phyloP scores from a whole-genome alignment of 2,113 vertebrate genomes.

The Chlorodrepanis virens region DNA sequence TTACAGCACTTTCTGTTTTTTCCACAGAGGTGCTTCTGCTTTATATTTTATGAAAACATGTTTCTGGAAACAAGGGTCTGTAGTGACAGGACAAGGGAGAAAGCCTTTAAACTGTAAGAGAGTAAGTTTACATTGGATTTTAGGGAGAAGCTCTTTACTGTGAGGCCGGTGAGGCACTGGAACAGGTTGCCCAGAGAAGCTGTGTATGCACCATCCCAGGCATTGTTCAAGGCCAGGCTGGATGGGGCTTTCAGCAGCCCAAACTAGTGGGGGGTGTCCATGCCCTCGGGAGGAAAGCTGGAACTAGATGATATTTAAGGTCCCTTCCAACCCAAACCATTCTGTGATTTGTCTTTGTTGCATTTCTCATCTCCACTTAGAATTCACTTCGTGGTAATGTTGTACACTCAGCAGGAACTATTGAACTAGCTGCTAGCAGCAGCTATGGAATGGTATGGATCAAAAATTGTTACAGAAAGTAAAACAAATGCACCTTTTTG shows the following conservation, averaged over 20 bases:
- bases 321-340: not conserved
- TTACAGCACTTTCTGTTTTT: not conserved
- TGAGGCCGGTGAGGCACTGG: not conserved
- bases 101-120: not conserved
- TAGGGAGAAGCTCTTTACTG: not conserved
- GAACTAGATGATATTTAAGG: not conserved
- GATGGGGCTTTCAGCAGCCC: not conserved
- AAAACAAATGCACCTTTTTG: not conserved
- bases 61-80: not conserved
- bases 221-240: not conserved
- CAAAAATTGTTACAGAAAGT: not conserved
- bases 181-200: not conserved
- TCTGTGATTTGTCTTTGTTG: not conserved
- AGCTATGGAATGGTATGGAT: not conserved
- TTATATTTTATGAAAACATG: not conserved
- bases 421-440: not conserved
- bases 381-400: not conserved
- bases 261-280: fast-evolving
- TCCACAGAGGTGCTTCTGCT: not conserved
- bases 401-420: not conserved
- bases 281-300: fast-evolving
- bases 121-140: not conserved
- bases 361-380: not conserved
- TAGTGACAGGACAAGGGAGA: not conserved
- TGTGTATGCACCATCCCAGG: not conserved